These are phyloP conservation scores for Sialis lutaria DNA, from an alignment of 2,888 invertebrate genomes.

Conservation along the genomic window DNA sequence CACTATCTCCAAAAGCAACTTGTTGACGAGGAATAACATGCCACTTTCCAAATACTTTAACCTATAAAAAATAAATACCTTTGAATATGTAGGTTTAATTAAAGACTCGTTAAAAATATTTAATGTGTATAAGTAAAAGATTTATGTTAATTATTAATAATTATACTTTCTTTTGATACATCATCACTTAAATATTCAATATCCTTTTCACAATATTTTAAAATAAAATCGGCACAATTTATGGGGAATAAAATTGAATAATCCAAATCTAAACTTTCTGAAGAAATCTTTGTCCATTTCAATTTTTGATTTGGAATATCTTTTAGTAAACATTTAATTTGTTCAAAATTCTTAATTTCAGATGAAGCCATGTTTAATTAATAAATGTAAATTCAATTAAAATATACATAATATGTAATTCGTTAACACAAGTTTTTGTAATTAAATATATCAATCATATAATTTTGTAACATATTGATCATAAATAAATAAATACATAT, in stretches of 20 bases:
- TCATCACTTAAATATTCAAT: constrained; percentile 46
- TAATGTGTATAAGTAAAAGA: background rate
- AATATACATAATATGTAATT: too few relatives aligned
- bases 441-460: too few relatives aligned
- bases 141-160: background rate
- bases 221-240: constrained; percentile 27
- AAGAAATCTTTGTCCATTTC: constrained; percentile 23
- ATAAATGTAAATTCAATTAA: too few relatives aligned
- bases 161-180: constrained; percentile 34
- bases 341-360: too few relatives aligned
- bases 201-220: constrained; percentile 32
- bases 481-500: too few relatives aligned
- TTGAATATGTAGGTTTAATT: background rate
- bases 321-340: background rate
- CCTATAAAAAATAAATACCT: constrained; percentile 11
- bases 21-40: constrained; percentile 49
- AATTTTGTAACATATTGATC: too few relatives aligned
- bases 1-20: constrained; percentile 47
- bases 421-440: too few relatives aligned
- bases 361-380: too few relatives aligned
- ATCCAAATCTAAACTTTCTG: constrained; percentile 37
- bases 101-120: background rate
- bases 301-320: constrained; percentile 5
- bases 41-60: constrained; percentile 46
- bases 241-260: constrained; percentile 31